Evolutionary conservation across 2,888 invertebrate species (phyloP).

Genomic region (Junonia oenone): DNA sequence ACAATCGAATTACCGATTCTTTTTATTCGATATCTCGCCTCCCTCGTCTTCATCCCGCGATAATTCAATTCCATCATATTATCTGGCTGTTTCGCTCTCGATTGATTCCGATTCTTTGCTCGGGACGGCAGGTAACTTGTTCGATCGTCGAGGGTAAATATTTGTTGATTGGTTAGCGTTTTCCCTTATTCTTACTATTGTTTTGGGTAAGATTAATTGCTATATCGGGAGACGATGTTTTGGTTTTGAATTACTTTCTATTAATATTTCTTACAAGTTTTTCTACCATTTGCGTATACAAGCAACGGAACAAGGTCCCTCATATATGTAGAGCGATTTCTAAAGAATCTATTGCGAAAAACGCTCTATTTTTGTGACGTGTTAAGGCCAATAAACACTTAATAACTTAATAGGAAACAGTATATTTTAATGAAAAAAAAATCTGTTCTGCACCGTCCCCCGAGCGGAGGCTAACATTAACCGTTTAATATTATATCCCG

Average conservation of each 20-base stretch:
- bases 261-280: neutral
- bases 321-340: too few relatives aligned
- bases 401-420: too few relatives aligned
- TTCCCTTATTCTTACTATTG: slow-evolving; percentile 18
- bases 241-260: slow-evolving; percentile 2
- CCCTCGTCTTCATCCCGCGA: slow-evolving; percentile 65
- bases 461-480: too few relatives aligned
- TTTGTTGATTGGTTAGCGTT: slow-evolving; percentile 47
- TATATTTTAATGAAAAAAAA: too few relatives aligned
- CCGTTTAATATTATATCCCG: too few relatives aligned
- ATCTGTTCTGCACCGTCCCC: too few relatives aligned
- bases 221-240: neutral
- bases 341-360: too few relatives aligned
- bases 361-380: too few relatives aligned
- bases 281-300: too few relatives aligned
- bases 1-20: slow-evolving; percentile 73
- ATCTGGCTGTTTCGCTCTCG: slow-evolving; percentile 60
- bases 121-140: slow-evolving; percentile 46
- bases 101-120: slow-evolving; percentile 56
- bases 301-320: too few relatives aligned
- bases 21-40: slow-evolving; percentile 41
- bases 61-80: slow-evolving; percentile 77
- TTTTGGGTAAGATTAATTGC: slow-evolving; percentile 17
- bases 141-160: slow-evolving; percentile 42
- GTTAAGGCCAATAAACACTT: too few relatives aligned